phyloP scores from a whole-genome alignment of 2,113 vertebrate species.

The Micronisus gabar region DNA sequence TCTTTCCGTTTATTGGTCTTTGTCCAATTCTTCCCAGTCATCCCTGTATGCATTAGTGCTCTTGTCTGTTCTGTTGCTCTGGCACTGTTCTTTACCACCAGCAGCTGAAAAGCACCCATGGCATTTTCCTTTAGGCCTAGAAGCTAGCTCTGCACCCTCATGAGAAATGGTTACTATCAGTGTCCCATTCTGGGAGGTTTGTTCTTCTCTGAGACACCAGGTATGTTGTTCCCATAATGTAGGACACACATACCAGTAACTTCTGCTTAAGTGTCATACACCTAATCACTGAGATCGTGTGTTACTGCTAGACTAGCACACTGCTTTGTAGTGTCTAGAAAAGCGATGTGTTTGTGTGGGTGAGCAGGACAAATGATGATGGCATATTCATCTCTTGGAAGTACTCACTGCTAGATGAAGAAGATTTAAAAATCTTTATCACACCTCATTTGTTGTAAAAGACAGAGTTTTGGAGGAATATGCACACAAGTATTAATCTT shows the following conservation, averaged over 20 bases:
- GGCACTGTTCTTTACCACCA: not conserved
- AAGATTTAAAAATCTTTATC: not conserved
- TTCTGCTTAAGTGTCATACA: not conserved
- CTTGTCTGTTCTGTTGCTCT: not conserved
- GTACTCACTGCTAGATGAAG: not conserved
- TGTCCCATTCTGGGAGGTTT: not conserved
- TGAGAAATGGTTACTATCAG: not conserved
- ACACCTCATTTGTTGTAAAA: not conserved
- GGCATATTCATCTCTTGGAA: not conserved
- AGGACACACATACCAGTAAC: not conserved
- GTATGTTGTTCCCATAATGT: not conserved
- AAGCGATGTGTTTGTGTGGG: not conserved
- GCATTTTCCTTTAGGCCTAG: not conserved
- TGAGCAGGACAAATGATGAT: not conserved
- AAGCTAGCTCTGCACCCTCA: not conserved
- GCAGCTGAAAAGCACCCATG: not conserved
- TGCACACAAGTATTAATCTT: not conserved
- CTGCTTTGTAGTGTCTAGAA: not conserved
- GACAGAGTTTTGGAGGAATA: not conserved
- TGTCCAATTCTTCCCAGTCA: not conserved
- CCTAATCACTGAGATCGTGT: not conserved
- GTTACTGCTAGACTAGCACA: not conserved
- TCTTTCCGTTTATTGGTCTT: conserved; percentile 51
- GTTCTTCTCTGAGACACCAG: not conserved
- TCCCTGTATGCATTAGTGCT: not conserved